Conservation (phyloP, 2,888 invertebrate genomes). For the Eupithecia dodoneata region DNA sequence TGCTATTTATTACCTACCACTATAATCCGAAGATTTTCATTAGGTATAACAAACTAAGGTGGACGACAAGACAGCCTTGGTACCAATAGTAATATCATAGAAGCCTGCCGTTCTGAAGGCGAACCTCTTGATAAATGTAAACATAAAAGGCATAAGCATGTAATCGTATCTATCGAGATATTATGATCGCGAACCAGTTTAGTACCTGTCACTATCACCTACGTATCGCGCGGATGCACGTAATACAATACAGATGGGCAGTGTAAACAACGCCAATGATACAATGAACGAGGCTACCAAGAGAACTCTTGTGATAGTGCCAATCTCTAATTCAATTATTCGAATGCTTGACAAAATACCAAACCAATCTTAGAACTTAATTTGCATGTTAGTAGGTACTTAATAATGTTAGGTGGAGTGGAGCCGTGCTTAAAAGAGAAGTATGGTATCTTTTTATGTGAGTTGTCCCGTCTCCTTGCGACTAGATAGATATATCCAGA, state of each 20-base stretch:
- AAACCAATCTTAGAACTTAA: neutral
- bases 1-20: neutral
- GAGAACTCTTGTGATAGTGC: constrained; percentile 6
- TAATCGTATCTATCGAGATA: constrained; percentile 28
- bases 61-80: neutral
- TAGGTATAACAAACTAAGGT: neutral
- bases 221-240: constrained; percentile 51
- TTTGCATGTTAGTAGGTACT: neutral
- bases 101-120: constrained; percentile 18
- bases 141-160: constrained; percentile 26
- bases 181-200: constrained; percentile 39
- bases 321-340: neutral
- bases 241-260: constrained; percentile 55
- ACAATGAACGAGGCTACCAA: constrained; percentile 3
- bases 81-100: neutral
- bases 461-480: neutral
- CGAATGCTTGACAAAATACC: neutral
- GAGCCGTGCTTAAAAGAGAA: neutral
- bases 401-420: neutral
- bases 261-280: constrained; percentile 31
- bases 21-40: neutral
- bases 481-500: neutral
- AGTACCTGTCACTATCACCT: constrained; percentile 35
- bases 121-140: constrained; percentile 31
- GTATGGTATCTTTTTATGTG: neutral